Evolutionary conservation across 1,140 invertebrate species (phyloP).

Genomic region (Aphaenogaster ashmeadi): DNA sequence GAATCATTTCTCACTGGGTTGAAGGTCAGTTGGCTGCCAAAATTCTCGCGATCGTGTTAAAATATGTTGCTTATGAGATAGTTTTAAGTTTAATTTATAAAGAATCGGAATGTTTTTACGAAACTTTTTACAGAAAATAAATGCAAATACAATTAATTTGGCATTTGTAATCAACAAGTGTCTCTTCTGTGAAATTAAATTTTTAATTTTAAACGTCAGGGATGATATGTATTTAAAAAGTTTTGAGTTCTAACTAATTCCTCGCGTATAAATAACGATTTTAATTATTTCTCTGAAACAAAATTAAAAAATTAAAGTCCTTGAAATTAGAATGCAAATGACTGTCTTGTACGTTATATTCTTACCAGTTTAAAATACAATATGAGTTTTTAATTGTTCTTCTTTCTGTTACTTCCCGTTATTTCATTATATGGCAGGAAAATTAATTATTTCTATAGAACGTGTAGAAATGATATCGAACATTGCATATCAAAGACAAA

Average conservation of each 20-base stretch:
- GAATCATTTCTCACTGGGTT: neutral
- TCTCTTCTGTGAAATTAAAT: conserved; percentile 2
- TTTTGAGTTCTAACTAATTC: neutral
- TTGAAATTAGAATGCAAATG: neutral
- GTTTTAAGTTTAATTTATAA: neutral
- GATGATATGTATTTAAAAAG: neutral
- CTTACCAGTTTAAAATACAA: neutral
- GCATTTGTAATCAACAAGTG: neutral
- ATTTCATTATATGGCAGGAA: neutral
- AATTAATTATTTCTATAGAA: conserved; percentile 33
- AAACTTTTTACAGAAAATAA: neutral
- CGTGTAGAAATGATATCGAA: neutral
- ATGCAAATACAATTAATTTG: neutral
- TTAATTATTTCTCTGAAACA: neutral
- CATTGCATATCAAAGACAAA: conserved; percentile 12
- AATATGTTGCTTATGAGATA: neutral
- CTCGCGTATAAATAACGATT: neutral
- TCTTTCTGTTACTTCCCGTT: neutral
- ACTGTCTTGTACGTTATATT: neutral
- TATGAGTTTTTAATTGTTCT: neutral
- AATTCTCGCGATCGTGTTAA: neutral
- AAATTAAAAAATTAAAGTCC: neutral
- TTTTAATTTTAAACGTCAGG: neutral
- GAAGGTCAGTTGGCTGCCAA: neutral
- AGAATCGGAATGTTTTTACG: neutral